Evolutionary conservation across 2,797 vertebrate genomes (phyloP).

Genomic region (Gambusia yucatana): DNA sequence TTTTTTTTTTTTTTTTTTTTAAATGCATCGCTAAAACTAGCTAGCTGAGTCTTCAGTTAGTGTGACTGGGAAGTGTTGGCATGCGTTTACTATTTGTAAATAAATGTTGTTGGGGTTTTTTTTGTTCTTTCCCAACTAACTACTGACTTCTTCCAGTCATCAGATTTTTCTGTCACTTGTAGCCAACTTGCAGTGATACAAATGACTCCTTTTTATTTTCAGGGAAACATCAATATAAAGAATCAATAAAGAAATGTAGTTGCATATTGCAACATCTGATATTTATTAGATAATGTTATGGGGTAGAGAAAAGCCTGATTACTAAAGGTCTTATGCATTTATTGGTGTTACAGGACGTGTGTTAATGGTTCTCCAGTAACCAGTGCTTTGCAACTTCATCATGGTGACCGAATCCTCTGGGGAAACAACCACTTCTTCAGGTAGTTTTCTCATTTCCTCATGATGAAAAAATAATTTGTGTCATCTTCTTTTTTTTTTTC

Average conservation of each 20-base stretch:
- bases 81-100: not conserved
- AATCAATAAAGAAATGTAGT: not conserved
- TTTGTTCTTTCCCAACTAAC: not conserved
- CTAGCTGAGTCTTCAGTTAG: not conserved
- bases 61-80: not conserved
- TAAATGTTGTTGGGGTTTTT: not conserved
- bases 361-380: slow-evolving; percentile 91
- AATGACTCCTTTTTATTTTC: not conserved
- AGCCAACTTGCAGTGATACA: not conserved
- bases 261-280: not conserved
- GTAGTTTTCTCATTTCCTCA: slow-evolving; percentile 42
- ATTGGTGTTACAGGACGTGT: slow-evolving; percentile 84
- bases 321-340: not conserved
- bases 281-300: not conserved
- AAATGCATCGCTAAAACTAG: not conserved
- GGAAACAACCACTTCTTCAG: slow-evolving; percentile 99
- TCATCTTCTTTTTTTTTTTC: no score
- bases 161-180: not conserved
- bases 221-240: not conserved
- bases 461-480: not conserved
- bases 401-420: slow-evolving; percentile 96
- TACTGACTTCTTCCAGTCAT: not conserved
- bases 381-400: slow-evolving; percentile 89
- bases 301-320: not conserved
- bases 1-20: not conserved